A percentile compares a stretch with the other conserved stretches of the same genome.
phyloP scores from a whole-genome alignment of 1,140 invertebrate species.

The Zaprionus ghesquierei region DNA sequence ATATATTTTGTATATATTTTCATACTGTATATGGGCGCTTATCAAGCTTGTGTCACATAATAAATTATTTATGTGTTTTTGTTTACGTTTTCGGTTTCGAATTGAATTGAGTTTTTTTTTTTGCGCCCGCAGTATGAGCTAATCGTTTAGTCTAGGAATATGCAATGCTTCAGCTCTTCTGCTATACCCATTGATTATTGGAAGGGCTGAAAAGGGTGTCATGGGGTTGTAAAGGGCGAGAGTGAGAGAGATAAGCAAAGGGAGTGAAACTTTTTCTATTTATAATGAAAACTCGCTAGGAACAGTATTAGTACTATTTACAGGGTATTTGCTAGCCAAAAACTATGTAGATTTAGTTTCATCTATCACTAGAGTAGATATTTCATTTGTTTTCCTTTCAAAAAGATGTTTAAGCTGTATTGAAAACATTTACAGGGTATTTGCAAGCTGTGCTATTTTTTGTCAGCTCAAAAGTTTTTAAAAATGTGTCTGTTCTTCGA shows the following conservation, averaged over 20 bases:
- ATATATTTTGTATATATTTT: conserved; percentile 8
- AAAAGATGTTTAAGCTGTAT: too few relatives aligned
- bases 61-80: conserved; percentile 60
- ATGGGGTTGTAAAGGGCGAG: neutral
- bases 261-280: too few relatives aligned
- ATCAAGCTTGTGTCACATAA: conserved; percentile 53
- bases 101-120: conserved; percentile 40
- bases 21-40: conserved; percentile 16
- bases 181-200: neutral
- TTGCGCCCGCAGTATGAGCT: conserved; percentile 41
- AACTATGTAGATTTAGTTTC: too few relatives aligned
- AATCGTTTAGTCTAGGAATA: conserved; percentile 28
- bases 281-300: too few relatives aligned
- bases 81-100: conserved; percentile 66
- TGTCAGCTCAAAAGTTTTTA: too few relatives aligned
- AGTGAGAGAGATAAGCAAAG: neutral
- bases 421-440: too few relatives aligned
- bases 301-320: too few relatives aligned
- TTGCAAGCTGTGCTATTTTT: rapidly evolving
- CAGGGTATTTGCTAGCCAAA: too few relatives aligned
- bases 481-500: too few relatives aligned
- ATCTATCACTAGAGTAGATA: too few relatives aligned
- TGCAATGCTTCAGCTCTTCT: conserved; percentile 12
- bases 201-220: neutral
- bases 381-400: too few relatives aligned